Evolutionary conservation across 2,888 invertebrate species (phyloP).

Genomic region (Pristionchus arcanus): DNA sequence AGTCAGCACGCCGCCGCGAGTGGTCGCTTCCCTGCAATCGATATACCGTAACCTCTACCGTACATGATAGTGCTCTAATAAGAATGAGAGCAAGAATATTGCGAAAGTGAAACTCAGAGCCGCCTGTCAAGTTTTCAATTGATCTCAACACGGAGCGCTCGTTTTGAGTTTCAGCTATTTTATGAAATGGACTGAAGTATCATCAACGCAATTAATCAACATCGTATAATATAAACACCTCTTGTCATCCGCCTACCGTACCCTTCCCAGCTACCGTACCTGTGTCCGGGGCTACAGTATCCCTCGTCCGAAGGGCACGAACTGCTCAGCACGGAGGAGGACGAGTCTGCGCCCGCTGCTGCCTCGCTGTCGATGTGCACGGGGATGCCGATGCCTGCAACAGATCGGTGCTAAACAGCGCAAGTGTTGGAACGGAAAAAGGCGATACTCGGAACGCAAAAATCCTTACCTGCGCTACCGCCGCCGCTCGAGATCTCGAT

Average conservation of each 20-base stretch:
- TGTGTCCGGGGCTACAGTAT: constrained; percentile 55
- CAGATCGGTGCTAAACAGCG: constrained; percentile 48
- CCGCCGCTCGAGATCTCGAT: constrained; percentile 49
- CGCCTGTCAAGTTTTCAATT: too few species aligned
- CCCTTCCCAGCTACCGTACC: constrained; percentile 24
- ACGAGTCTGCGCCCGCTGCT: not conserved
- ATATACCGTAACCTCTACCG: constrained; percentile 3
- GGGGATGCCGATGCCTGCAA: constrained; percentile 42
- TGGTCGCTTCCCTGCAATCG: constrained; percentile 29
- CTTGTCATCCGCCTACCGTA: not conserved
- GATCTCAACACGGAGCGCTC: not conserved
- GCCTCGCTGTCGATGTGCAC: constrained; percentile 2
- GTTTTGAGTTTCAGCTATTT: not conserved
- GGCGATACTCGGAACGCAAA: not conserved
- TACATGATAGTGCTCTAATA: too few species aligned
- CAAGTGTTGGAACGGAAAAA: not conserved
- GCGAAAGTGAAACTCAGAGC: too few species aligned
- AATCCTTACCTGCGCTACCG: constrained; percentile 25
- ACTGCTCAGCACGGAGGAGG: not conserved
- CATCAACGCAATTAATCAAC: not conserved
- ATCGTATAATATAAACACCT: not conserved
- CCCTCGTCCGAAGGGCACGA: constrained; percentile 55
- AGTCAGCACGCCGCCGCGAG: constrained; percentile 42
- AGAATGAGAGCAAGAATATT: too few species aligned
- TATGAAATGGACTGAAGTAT: too few species aligned